Evolutionary conservation across 2,888 invertebrate genomes (phyloP).

Genomic region (Callosobruchus maculatus): DNA sequence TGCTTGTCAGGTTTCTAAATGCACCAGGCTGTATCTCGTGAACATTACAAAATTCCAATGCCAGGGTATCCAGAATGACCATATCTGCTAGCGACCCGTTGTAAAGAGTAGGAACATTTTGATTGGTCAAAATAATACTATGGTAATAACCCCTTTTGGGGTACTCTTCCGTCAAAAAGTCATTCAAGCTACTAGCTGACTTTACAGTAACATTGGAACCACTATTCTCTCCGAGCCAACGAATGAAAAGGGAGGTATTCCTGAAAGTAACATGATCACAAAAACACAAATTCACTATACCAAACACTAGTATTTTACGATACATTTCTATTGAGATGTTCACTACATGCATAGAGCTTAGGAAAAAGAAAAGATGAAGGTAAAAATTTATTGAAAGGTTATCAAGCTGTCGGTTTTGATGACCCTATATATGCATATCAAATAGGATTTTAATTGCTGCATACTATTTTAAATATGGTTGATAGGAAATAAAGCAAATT

Average conservation of each 20-base stretch:
- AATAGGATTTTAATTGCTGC: background rate
- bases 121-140: slow-evolving; percentile 23
- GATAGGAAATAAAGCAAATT: no score
- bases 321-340: background rate
- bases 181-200: slow-evolving; percentile 20
- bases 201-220: background rate
- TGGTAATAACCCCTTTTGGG: slow-evolving; percentile 15
- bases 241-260: background rate
- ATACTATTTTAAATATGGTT: no score
- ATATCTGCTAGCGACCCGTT: slow-evolving; percentile 24
- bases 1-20: slow-evolving; percentile 20
- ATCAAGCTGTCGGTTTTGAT: background rate
- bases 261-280: background rate
- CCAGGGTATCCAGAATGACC: slow-evolving; percentile 23
- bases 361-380: background rate
- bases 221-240: background rate
- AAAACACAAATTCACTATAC: background rate
- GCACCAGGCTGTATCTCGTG: slow-evolving; percentile 25
- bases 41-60: slow-evolving; percentile 18
- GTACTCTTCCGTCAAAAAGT: slow-evolving; percentile 18
- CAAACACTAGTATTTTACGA: background rate
- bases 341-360: background rate
- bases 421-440: background rate
- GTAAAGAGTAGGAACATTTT: slow-evolving; percentile 26
- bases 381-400: background rate